phyloP scores from a whole-genome alignment of 2,888 invertebrate species.

The Standfussiana lucernea region DNA sequence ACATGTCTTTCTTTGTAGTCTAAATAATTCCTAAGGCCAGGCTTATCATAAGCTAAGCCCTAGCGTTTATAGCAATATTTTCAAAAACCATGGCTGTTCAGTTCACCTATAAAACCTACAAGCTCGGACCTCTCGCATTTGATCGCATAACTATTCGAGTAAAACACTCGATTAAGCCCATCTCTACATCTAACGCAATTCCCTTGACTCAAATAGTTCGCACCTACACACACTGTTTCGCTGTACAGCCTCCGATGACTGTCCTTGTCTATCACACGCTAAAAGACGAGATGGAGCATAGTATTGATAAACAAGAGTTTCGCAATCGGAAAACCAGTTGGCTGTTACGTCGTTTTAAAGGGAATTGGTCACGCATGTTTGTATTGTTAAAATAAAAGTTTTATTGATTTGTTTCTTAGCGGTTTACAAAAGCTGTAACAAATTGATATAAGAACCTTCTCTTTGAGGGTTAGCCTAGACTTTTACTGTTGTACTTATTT shows the following conservation, averaged over 20 bases:
- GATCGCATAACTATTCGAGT: slow-evolving; percentile 12
- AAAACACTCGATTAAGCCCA: slow-evolving; percentile 27
- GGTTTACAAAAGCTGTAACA: neutral
- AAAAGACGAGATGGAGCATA: slow-evolving; percentile 47
- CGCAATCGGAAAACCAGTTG: slow-evolving; percentile 64
- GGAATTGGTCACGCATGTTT: slow-evolving; percentile 3
- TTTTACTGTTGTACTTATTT: neutral
- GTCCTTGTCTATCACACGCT: slow-evolving; percentile 51
- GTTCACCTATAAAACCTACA: neutral
- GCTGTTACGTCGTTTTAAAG: slow-evolving; percentile 41
- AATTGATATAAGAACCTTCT: neutral
- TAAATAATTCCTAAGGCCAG: neutral
- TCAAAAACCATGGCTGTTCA: neutral
- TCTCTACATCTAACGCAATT: slow-evolving; percentile 56
- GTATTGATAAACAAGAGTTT: slow-evolving; percentile 64
- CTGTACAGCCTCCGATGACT: slow-evolving; percentile 55
- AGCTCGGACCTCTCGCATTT: neutral
- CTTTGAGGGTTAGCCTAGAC: neutral
- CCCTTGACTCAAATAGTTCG: slow-evolving; percentile 67
- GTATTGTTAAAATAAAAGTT: slow-evolving; percentile 18
- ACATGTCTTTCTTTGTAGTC: neutral
- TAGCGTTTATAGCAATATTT: neutral
- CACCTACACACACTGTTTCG: slow-evolving; percentile 46
- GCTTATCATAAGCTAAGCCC: no score
- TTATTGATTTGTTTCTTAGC: neutral